phyloP scores from a whole-genome alignment of 2,888 invertebrate genomes.

The Diarsia mendica region DNA sequence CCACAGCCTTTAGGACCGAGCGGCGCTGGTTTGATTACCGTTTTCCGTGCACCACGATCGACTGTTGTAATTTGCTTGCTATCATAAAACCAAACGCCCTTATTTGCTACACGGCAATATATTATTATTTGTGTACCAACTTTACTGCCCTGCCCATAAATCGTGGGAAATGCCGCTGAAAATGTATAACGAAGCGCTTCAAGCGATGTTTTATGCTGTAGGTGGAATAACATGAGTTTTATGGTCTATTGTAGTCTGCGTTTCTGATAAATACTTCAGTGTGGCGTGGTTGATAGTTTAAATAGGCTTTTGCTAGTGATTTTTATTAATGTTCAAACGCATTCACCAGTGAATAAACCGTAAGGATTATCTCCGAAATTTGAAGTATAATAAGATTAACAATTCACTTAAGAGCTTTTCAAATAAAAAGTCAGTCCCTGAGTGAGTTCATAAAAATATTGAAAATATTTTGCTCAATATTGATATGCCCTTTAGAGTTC shows the following conservation, averaged over 20 bases:
- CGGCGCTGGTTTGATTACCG: constrained; percentile 79
- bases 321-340: background rate
- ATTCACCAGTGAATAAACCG: background rate
- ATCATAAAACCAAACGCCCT: constrained; percentile 77
- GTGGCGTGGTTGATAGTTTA: constrained; percentile 9
- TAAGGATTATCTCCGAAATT: background rate
- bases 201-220: constrained; percentile 32
- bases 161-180: constrained; percentile 44
- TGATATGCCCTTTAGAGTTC: constrained; percentile 18
- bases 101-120: constrained; percentile 73
- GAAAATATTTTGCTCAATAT: background rate
- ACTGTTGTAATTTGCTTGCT: constrained; percentile 81
- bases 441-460: background rate
- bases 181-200: constrained; percentile 38
- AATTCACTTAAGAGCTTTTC: background rate
- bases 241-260: background rate
- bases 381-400: background rate
- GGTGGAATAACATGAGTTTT: constrained; percentile 25
- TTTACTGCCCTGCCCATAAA: constrained; percentile 57
- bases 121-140: constrained; percentile 63
- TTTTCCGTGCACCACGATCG: constrained; percentile 82
- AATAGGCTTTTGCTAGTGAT: background rate
- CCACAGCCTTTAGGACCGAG: constrained; percentile 61
- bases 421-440: background rate
- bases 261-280: constrained; percentile 11